A percentile compares a stretch with the other conserved stretches of the same genome.
Conservation (phyloP, 1,140 invertebrate genomes). For the Whitmania pigra region DNA sequence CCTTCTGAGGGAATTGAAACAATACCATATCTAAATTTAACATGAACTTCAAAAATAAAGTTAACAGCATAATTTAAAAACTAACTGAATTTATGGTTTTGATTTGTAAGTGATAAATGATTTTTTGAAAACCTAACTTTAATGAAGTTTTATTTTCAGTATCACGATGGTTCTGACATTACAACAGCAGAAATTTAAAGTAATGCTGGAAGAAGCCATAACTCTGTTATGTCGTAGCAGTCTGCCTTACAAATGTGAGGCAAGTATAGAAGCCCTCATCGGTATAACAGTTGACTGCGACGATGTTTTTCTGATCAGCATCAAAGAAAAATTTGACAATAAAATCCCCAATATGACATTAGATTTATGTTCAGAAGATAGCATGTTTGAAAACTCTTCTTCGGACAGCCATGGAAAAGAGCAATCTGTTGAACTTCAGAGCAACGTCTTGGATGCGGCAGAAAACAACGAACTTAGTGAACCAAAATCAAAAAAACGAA, state of each 20-base stretch:
- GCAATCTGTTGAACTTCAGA: not conserved
- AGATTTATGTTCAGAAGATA: not conserved
- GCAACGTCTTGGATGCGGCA: not conserved
- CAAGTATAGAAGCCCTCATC: slow-evolving; percentile 18
- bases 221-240: slow-evolving; percentile 20
- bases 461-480: not conserved
- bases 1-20: too few species aligned
- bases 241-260: slow-evolving; percentile 15
- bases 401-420: not conserved
- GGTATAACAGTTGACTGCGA: slow-evolving; percentile 20
- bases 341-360: not conserved
- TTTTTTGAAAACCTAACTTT: not conserved
- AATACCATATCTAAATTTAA: too few species aligned
- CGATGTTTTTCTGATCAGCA: slow-evolving; percentile 20
- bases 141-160: not conserved
- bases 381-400: not conserved
- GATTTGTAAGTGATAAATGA: too few species aligned
- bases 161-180: slow-evolving; percentile 12
- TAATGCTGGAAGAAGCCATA: slow-evolving; percentile 17
- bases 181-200: slow-evolving; percentile 16
- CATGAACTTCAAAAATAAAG: too few species aligned
- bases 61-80: too few species aligned
- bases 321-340: slow-evolving; percentile 13
- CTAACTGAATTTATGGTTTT: too few species aligned
- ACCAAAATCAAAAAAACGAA: too few species aligned